Evolutionary conservation across 2,888 invertebrate genomes (phyloP).

Genomic region (Thalpophila matura): DNA sequence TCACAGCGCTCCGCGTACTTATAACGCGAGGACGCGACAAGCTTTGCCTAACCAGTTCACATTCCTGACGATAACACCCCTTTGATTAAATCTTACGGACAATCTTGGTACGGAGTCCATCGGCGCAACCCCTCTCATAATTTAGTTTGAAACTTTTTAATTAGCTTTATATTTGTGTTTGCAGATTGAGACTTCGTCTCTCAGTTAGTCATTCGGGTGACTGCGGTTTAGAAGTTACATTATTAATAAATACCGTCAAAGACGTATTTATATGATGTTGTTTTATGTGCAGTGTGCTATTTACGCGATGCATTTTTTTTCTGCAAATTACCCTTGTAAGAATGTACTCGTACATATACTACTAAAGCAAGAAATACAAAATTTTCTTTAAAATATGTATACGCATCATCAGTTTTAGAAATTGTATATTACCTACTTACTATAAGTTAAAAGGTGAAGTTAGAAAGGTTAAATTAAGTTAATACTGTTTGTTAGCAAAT

Average conservation of each 20-base stretch:
- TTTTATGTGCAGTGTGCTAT: conserved; percentile 19
- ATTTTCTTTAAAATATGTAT: too few species aligned
- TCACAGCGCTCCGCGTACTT: conserved; percentile 54
- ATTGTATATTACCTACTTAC: too few species aligned
- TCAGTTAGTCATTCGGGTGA: conserved; percentile 85
- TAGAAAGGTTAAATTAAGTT: too few species aligned
- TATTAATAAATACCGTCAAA: conserved; percentile 82
- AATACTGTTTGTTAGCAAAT: too few species aligned
- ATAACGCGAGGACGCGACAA: conserved; percentile 55
- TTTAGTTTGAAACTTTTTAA: conserved; percentile 91
- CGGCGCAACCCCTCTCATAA: conserved; percentile 90
- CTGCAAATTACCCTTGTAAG: too few species aligned
- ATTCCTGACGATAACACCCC: conserved; percentile 82
- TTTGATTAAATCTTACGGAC: conserved; percentile 86
- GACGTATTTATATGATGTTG: conserved; percentile 59
- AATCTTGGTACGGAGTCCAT: conserved; percentile 88
- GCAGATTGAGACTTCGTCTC: conserved; percentile 89
- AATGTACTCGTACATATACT: too few species aligned
- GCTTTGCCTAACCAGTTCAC: conserved; percentile 64
- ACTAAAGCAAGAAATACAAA: too few species aligned
- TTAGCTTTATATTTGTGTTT: conserved; percentile 91
- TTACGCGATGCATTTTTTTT: too few species aligned
- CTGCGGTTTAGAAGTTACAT: conserved; percentile 86
- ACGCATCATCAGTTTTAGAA: too few species aligned
- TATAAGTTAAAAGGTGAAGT: too few species aligned